Conservation (phyloP, 2,797 vertebrate species). For the Lithobates pipiens region DNA sequence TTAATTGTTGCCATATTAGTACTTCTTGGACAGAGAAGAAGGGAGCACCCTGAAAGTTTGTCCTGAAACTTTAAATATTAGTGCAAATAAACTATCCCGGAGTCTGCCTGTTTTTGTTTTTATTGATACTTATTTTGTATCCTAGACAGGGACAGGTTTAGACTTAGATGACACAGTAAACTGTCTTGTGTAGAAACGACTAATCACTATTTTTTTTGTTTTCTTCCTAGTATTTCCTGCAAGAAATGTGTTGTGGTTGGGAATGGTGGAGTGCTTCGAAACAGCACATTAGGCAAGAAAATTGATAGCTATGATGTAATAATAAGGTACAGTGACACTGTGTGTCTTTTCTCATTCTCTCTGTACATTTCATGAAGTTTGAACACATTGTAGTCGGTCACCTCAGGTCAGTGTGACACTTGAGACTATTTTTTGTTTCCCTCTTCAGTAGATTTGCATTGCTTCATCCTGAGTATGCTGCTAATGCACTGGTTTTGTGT, state of each 20-base stretch:
- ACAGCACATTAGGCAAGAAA: conserved; percentile 78
- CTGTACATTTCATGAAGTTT: neutral
- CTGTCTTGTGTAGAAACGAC: neutral
- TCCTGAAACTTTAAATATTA: too few relatives aligned
- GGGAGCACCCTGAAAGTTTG: too few relatives aligned
- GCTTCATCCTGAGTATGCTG: too few relatives aligned
- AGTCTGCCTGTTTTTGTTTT: too few relatives aligned
- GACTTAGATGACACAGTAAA: too few relatives aligned
- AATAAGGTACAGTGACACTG: conserved; percentile 75
- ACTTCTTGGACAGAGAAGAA: too few relatives aligned
- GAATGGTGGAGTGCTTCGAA: conserved; percentile 80
- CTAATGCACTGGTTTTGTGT: neutral
- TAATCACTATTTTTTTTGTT: neutral
- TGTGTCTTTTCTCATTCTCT: neutral
- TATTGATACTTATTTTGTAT: neutral
- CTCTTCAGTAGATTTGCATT: neutral
- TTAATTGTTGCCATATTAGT: too few relatives aligned
- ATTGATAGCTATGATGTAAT: conserved; percentile 81
- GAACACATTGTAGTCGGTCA: neutral
- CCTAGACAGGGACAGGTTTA: neutral
- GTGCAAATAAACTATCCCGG: too few relatives aligned
- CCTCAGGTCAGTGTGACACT: neutral
- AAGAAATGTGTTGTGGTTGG: conserved; percentile 80
- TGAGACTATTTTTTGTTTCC: neutral
- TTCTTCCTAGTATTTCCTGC: conserved; percentile 72